Base-by-base conservation (phyloP, 2,888 invertebrate genomes). In the Anoncus sp. region DNA sequence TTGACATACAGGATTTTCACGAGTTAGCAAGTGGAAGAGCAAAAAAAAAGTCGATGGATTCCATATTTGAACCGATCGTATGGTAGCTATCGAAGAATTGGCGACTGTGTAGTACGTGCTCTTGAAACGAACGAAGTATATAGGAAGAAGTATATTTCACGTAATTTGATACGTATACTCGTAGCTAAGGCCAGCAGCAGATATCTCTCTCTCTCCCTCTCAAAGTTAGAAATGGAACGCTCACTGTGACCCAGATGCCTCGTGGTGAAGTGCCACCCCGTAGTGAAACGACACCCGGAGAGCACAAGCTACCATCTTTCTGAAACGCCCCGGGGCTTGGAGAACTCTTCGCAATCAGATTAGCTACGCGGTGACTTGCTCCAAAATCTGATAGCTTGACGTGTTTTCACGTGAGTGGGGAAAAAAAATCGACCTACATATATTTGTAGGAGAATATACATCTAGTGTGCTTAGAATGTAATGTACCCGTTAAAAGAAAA, bases 301-400 rank as follows among this genome's bases (percentile, higher is more conserved):
- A 60, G 59, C 24, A 31, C 53, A 31, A 45, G 43, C 59, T 69
- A 69, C 73, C 65, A 67, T 77, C 51, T 31, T 69, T 73, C 69
- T 62, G n/a, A n/a, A n/a, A n/a, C 38, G 22, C 40, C 47, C 38
- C n/a, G n/a, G n/a, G n/a, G 59, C 69, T 74, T 73, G 24, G 63
- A 69, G 69, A n/a, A n/a, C 74, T 65, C 53, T 59, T 69, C 59
- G 38, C 65, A 65, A 74, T 77, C 73, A 65, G 69, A 74, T 73
- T 59, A 74, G 59, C 59, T 70, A 20, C 51, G 59, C 63, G 65
- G 63, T 69, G 70, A 63, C 40, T 49, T 24, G 22, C 63, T 47
- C 53, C 47, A 60, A 66, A 47, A 77, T 72, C 47, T 55, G 55
- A 57, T 62, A 62, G 55, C 71, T 51, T 38, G 35, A 20, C 16